phyloP scores from a whole-genome alignment of 2,888 invertebrate genomes.

The Reticulitermes lucifugus region DNA sequence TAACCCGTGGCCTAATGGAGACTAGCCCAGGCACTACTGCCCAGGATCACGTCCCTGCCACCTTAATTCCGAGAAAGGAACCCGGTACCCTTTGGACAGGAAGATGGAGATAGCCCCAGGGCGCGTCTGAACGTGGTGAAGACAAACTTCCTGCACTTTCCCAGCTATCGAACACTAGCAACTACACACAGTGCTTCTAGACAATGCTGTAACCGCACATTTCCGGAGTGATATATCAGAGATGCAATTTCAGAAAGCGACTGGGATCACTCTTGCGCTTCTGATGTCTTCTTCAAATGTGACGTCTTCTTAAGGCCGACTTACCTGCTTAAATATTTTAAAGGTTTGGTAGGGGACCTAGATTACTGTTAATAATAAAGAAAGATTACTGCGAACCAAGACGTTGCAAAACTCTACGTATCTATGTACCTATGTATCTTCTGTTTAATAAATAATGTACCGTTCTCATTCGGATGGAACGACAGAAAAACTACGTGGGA shows the following conservation, averaged over 20 bases:
- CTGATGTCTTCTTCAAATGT: neutral
- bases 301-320: neutral
- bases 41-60: no score
- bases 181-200: no score
- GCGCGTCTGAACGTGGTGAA: no score
- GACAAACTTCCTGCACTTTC: no score
- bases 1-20: no score
- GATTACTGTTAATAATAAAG: conserved; percentile 27
- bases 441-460: conserved; percentile 1
- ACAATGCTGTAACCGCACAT: no score
- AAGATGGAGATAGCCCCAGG: no score
- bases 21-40: no score
- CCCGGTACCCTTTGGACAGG: no score
- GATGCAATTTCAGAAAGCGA: neutral
- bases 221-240: no score
- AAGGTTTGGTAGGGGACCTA: neutral
- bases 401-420: neutral
- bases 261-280: neutral
- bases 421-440: neutral
- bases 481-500: neutral
- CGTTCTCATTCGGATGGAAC: neutral
- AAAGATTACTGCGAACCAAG: conserved; percentile 10
- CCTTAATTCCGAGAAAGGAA: no score
- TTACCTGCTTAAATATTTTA: neutral
- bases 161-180: no score